Percentiles rank a stretch among this genome's conserved stretches.
These are phyloP conservation scores for Neocrepidodera transversa DNA, from an alignment of 2,888 invertebrate species.

Conservation along the genomic window DNA sequence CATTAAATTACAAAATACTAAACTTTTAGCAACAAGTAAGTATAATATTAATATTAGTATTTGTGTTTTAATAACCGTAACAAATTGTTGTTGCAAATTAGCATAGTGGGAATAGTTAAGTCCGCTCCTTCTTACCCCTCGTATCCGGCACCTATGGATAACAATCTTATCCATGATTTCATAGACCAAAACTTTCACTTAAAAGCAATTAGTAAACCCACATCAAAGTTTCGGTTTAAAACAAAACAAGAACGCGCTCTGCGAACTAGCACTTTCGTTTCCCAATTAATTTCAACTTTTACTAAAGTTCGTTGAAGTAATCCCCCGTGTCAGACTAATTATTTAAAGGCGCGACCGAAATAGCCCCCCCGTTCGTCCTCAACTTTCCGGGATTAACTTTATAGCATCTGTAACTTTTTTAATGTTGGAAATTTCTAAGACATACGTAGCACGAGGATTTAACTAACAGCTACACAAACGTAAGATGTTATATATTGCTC, in stretches of 20 bases:
- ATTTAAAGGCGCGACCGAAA: constrained; percentile 51
- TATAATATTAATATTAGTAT: too few species aligned
- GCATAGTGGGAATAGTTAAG: too few species aligned
- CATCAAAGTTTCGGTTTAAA: constrained; percentile 12
- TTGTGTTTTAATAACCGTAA: too few species aligned
- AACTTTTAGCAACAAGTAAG: too few species aligned
- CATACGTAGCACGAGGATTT: constrained; percentile 9
- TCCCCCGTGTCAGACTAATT: constrained; percentile 50
- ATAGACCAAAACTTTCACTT: constrained; percentile 5
- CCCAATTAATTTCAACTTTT: constrained; percentile 49
- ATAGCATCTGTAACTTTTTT: constrained; percentile 45
- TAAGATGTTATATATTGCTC: constrained; percentile 3
- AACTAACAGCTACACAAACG: background rate
- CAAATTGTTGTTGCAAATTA: too few species aligned
- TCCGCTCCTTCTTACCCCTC: too few species aligned
- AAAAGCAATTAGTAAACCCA: constrained; percentile 6
- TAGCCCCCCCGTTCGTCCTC: constrained; percentile 44
- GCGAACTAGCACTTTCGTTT: constrained; percentile 39
- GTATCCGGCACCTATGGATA: too few species aligned
- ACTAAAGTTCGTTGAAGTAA: constrained; percentile 46
- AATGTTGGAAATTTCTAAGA: constrained; percentile 25
- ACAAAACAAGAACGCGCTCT: constrained; percentile 18
- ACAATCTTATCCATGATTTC: too few species aligned
- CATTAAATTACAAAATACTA: too few species aligned
- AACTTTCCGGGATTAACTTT: constrained; percentile 48